Percentiles rank a stretch among this genome's conserved stretches.
Evolutionary conservation across 2,888 invertebrate species (phyloP).

Genomic region (Drosophila austrosaltans): DNA sequence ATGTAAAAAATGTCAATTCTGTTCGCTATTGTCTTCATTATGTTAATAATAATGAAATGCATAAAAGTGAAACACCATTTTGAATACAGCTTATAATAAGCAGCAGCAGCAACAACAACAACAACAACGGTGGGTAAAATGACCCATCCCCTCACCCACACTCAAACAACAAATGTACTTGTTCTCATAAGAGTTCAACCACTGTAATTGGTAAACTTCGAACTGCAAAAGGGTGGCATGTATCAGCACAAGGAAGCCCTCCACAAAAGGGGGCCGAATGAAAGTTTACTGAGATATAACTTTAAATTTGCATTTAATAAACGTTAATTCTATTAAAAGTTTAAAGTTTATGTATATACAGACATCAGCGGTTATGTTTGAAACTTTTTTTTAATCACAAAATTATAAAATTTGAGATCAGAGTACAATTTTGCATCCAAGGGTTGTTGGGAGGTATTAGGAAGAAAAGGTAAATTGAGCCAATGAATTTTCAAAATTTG

Average conservation of each 20-base stretch:
- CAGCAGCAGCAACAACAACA: not conserved
- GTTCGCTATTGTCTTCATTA: conserved; percentile 16
- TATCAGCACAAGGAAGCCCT: not conserved
- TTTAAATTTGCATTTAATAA: too few species aligned
- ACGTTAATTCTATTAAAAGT: too few species aligned
- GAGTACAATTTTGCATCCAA: too few species aligned
- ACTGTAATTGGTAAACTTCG: conserved; percentile 6
- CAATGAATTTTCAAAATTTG: too few species aligned
- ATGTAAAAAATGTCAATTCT: conserved; percentile 35
- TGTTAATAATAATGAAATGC: conserved; percentile 6
- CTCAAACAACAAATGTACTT: conserved; percentile 4
- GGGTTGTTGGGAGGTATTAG: too few species aligned
- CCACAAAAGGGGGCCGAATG: not conserved
- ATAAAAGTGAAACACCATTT: conserved; percentile 12
- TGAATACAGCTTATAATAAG: conserved; percentile 10
- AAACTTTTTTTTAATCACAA: too few species aligned
- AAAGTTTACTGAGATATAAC: too few species aligned
- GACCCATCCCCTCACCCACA: not conserved
- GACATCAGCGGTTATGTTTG: too few species aligned
- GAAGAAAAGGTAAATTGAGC: too few species aligned
- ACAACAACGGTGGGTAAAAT: not conserved
- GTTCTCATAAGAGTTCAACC: conserved; percentile 12
- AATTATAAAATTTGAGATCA: too few species aligned
- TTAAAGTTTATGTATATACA: too few species aligned
- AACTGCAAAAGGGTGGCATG: conserved; percentile 8